phyloP scores from a whole-genome alignment of 2,797 vertebrate species.

The Diplodus sargus region DNA sequence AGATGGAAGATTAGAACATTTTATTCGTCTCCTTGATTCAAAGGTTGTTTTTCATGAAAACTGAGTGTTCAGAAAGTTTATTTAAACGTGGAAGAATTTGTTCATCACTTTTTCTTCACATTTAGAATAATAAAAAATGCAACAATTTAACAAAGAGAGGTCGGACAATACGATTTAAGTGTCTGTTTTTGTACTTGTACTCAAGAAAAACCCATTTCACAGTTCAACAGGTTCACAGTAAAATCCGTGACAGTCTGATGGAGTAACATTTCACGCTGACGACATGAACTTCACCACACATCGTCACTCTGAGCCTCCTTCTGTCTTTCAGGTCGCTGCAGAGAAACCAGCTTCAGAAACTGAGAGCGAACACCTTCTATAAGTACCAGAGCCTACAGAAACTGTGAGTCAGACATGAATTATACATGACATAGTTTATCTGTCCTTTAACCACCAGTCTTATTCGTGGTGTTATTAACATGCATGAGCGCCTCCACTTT shows the following conservation, averaged over 20 bases:
- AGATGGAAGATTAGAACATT: too few species aligned
- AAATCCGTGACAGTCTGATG: background rate
- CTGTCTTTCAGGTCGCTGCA: constrained; percentile 89
- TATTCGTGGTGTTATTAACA: background rate
- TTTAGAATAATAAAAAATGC: too few species aligned
- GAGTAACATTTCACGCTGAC: background rate
- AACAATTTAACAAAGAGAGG: too few species aligned
- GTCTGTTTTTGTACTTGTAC: background rate
- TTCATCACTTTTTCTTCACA: too few species aligned
- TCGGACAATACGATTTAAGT: background rate
- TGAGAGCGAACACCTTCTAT: constrained; percentile 88
- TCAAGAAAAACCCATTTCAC: background rate
- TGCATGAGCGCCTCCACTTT: background rate
- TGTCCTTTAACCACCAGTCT: background rate
- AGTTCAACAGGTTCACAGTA: background rate
- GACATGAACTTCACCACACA: fast-evolving
- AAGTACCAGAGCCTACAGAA: constrained; percentile 90
- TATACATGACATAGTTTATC: background rate
- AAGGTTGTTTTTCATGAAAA: too few species aligned
- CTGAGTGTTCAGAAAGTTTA: too few species aligned
- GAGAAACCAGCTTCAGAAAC: constrained; percentile 88
- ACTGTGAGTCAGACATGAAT: constrained; percentile 86
- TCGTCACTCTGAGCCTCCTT: constrained; percentile 10
- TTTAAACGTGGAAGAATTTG: too few species aligned
- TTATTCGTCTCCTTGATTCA: too few species aligned